phyloP scores from a whole-genome alignment of 2,797 vertebrate species.

The Acomys russatus region DNA sequence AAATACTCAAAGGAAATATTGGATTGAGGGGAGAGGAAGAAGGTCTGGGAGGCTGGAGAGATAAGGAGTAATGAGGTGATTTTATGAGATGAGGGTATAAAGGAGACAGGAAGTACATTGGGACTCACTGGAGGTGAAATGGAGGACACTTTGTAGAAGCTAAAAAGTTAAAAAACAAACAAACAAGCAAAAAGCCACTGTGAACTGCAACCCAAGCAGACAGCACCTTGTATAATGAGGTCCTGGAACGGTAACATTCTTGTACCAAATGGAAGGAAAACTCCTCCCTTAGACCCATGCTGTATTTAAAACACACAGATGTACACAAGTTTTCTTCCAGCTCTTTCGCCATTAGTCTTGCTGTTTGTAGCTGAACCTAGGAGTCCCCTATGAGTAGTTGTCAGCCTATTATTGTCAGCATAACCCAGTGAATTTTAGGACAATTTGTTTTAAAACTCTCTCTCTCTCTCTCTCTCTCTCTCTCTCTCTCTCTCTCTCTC shows the following conservation, averaged over 20 bases:
- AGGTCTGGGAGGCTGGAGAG: background rate
- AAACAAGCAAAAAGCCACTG: too few species aligned
- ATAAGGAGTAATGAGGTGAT: background rate
- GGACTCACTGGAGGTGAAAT: constrained; percentile 13
- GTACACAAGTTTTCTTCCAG: background rate
- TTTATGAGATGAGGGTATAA: constrained; percentile 9
- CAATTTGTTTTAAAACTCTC: background rate
- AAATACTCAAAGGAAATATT: background rate
- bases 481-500: too few species aligned
- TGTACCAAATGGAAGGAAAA: background rate
- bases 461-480: too few species aligned
- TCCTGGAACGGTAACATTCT: constrained; percentile 28
- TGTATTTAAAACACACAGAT: background rate
- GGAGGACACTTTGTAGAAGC: background rate
- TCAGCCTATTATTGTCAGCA: background rate
- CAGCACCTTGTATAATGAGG: fast-evolving
- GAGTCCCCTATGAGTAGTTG: constrained; percentile 37
- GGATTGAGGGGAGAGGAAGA: constrained; percentile 20
- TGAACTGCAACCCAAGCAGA: constrained; percentile 62
- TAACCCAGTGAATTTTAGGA: constrained; percentile 53
- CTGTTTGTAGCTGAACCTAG: constrained; percentile 35
- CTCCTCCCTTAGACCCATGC: background rate
- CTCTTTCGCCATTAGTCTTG: background rate
- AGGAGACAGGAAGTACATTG: background rate
- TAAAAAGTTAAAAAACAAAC: background rate